These are phyloP conservation scores for Coturnix japonica DNA, from an alignment of 2,113 vertebrate genomes.

Conservation along the genomic window DNA sequence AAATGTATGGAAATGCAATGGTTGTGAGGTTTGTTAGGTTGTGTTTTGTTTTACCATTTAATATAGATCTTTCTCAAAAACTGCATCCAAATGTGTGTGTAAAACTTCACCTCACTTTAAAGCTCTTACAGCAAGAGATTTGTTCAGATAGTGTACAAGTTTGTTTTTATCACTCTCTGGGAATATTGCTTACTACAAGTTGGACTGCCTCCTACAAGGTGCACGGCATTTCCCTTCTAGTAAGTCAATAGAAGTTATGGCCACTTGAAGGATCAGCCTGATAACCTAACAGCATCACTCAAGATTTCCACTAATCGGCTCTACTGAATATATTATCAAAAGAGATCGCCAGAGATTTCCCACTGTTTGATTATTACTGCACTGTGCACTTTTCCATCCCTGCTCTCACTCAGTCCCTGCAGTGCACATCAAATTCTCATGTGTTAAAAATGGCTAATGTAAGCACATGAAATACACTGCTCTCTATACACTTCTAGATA, in stretches of 20 bases:
- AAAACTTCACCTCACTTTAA: not conserved
- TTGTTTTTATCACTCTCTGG: not conserved
- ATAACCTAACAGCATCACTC: not conserved
- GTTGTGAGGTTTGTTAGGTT: not conserved
- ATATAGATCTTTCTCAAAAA: not conserved
- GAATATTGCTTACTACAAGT: not conserved
- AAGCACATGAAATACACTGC: not conserved
- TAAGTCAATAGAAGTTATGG: not conserved
- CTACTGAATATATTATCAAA: not conserved
- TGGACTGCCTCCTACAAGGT: not conserved
- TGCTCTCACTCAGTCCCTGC: not conserved
- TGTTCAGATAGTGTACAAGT: not conserved
- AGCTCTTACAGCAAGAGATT: not conserved
- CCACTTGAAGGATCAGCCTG: not conserved
- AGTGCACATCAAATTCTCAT: not conserved
- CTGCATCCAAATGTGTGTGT: not conserved
- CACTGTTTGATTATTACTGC: not conserved
- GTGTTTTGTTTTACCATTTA: not conserved
- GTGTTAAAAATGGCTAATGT: not conserved
- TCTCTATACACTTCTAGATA: not conserved
- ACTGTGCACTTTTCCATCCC: not conserved
- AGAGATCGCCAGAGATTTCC: slow-evolving; percentile 15
- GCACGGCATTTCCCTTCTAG: not conserved
- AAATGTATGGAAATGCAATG: not conserved
- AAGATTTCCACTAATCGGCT: not conserved